A percentile compares a stretch with the other conserved stretches of the same genome.
These are phyloP conservation scores for Scelioninae gen. 2 DNA, from an alignment of 2,888 invertebrate genomes.

Conservation along the genomic window DNA sequence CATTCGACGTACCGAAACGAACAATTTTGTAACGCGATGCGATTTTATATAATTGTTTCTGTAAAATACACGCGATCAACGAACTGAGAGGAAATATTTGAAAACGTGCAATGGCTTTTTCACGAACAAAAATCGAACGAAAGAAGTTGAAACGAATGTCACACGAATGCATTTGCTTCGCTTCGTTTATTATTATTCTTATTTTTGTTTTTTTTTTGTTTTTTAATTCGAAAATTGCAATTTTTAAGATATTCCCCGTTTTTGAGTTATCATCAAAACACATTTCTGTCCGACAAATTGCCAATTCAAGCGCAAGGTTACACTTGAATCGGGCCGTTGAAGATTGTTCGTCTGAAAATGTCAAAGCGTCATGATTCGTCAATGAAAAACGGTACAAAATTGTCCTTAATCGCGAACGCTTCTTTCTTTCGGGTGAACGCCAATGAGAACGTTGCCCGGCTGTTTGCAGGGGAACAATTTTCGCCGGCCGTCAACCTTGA, in stretches of 20 bases:
- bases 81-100: constrained; percentile 4
- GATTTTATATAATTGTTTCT: constrained; percentile 14
- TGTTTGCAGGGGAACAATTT: not conserved
- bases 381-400: too few relatives aligned
- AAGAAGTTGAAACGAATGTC: too few relatives aligned
- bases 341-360: not conserved
- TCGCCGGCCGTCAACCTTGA: not conserved
- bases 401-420: too few relatives aligned
- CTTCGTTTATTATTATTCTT: too few relatives aligned
- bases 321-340: not conserved
- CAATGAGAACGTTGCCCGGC: too few relatives aligned
- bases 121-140: too few relatives aligned
- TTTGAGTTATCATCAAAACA: constrained; percentile 9
- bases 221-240: not conserved
- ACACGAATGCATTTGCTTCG: too few relatives aligned
- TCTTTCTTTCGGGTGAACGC: too few relatives aligned
- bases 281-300: constrained; percentile 23
- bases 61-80: constrained; percentile 11
- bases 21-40: constrained; percentile 34
- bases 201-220: too few relatives aligned
- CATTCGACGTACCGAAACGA: constrained; percentile 34
- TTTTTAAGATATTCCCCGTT: constrained; percentile 1
- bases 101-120: constrained; percentile 13
- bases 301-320: constrained; percentile 13
- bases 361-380: too few relatives aligned